Conservation (phyloP, 2,888 invertebrate species). For the Zeuzera pyrina region DNA sequence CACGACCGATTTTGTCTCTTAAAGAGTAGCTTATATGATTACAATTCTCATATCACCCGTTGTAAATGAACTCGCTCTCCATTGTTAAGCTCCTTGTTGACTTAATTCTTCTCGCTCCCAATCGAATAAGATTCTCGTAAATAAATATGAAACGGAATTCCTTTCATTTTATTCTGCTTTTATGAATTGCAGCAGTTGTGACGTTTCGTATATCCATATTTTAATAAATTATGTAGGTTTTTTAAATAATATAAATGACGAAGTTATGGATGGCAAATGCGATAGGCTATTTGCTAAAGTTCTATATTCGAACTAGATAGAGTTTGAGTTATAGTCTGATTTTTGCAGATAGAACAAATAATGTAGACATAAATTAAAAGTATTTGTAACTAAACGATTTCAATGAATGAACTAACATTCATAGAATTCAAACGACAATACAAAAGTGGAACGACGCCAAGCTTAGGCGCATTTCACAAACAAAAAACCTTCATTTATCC, state of each 20-base stretch:
- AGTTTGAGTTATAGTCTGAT: too few species aligned
- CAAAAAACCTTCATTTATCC: constrained; percentile 71
- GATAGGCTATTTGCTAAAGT: too few species aligned
- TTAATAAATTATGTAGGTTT: too few species aligned
- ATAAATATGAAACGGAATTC: constrained; percentile 44
- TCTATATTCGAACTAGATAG: too few species aligned
- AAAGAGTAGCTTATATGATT: constrained; percentile 24
- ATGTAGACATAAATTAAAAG: constrained; percentile 55
- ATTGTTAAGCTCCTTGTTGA: constrained; percentile 61
- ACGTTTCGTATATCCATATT: too few species aligned
- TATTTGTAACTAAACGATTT: constrained; percentile 25
- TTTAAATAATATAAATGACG: too few species aligned
- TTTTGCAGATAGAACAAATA: too few species aligned
- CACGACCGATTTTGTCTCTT: constrained; percentile 37
- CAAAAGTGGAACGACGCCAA: constrained; percentile 57
- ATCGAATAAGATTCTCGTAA: constrained; percentile 48
- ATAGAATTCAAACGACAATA: constrained; percentile 64
- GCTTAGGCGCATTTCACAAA: constrained; percentile 66
- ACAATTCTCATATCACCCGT: constrained; percentile 21
- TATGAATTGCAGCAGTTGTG: too few species aligned
- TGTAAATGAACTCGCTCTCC: constrained; percentile 36
- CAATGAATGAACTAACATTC: constrained; percentile 59
- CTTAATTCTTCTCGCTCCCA: constrained; percentile 55
- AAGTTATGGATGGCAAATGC: too few species aligned
- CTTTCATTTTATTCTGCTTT: constrained; percentile 13